Evolutionary conservation across 2,113 vertebrate genomes (phyloP).

Genomic region (Zapornia atra): DNA sequence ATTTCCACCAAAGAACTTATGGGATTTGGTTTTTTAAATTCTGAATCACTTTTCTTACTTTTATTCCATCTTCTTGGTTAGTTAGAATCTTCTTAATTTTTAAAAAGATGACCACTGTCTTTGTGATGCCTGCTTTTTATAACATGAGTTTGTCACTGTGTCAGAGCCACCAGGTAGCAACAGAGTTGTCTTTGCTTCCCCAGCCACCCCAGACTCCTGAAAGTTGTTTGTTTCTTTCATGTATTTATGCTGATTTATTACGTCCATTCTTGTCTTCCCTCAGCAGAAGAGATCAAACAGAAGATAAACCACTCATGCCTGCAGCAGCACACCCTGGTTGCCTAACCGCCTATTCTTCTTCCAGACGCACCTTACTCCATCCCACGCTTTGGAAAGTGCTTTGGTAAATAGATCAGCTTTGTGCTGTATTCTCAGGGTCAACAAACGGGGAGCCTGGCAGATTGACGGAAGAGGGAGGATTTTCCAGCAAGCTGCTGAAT

Average conservation of each 20-base stretch:
- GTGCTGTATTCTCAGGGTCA: background rate
- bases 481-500: background rate
- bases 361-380: background rate
- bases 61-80: background rate
- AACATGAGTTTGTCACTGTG: background rate
- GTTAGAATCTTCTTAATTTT: background rate
- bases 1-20: background rate
- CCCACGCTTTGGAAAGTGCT: background rate
- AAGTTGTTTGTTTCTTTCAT: background rate
- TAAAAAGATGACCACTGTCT: background rate
- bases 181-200: background rate
- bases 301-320: constrained; percentile 21
- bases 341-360: background rate
- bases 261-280: constrained; percentile 23
- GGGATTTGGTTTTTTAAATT: background rate
- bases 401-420: background rate
- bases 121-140: background rate
- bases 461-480: background rate
- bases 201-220: background rate
- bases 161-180: background rate
- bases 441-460: background rate
- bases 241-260: constrained; percentile 3
- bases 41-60: background rate
- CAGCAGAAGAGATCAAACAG: constrained; percentile 34
- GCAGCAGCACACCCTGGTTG: background rate